Conservation (phyloP, 2,113 vertebrate genomes). For the Lagenorhynchus albirostris region DNA sequence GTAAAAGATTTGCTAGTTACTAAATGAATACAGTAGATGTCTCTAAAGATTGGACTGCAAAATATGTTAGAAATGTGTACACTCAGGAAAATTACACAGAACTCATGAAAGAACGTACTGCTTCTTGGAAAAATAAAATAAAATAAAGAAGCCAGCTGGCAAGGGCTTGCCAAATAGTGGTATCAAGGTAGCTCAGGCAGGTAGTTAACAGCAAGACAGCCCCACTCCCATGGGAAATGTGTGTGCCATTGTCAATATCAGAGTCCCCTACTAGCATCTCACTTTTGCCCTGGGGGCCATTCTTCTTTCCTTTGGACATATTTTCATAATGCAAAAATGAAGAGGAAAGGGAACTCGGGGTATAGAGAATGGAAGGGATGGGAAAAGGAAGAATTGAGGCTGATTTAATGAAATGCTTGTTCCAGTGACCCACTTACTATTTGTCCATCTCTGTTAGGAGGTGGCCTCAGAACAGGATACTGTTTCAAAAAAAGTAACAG, state of each 20-base stretch:
- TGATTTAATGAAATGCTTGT: too few relatives aligned
- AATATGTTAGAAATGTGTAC: neutral
- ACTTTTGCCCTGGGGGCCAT: neutral
- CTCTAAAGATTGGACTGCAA: neutral
- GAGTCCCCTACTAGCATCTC: neutral
- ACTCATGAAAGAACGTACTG: neutral
- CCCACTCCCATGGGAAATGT: neutral
- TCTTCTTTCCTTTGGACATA: neutral
- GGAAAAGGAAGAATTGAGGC: neutral
- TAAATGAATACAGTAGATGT: neutral
- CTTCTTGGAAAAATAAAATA: neutral
- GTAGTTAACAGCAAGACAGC: neutral
- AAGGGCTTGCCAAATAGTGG: neutral
- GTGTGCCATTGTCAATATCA: neutral
- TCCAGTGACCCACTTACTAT: neutral
- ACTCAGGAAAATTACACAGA: neutral
- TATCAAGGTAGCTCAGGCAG: neutral
- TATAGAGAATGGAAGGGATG: neutral
- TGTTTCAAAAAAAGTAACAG: neutral
- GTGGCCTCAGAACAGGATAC: neutral
- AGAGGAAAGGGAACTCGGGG: neutral
- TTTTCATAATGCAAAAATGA: neutral
- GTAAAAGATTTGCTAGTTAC: neutral
- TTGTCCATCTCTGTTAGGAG: neutral
- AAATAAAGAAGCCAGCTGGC: neutral